These are phyloP conservation scores for Stegodyphus mimosarum DNA, from an alignment of 1,140 invertebrate species.

Conservation along the genomic window DNA sequence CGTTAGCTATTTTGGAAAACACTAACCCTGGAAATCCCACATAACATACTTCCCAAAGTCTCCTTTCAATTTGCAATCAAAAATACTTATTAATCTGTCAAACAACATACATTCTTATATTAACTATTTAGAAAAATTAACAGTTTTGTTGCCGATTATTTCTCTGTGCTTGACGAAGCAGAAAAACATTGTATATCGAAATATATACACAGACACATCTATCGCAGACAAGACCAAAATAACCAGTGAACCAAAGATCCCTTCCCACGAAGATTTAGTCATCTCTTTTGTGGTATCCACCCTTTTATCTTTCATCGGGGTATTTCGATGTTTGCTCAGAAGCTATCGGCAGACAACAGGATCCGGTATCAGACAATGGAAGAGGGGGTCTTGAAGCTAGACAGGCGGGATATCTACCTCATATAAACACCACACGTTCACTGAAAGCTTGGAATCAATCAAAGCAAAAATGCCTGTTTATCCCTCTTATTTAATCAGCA, in stretches of 20 bases:
- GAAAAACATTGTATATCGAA: too few species aligned
- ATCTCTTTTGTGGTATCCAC: slow-evolving; percentile 28
- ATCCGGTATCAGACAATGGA: neutral
- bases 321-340: slow-evolving; percentile 26
- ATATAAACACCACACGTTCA: neutral
- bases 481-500: too few species aligned
- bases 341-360: slow-evolving; percentile 41
- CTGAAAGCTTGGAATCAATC: slow-evolving; percentile 32
- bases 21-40: too few species aligned
- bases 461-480: neutral
- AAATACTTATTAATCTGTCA: too few species aligned
- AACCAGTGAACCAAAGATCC: neutral
- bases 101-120: too few species aligned
- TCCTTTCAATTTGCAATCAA: too few species aligned
- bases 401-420: neutral
- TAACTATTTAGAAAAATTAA: too few species aligned
- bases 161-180: too few species aligned
- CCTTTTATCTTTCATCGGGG: slow-evolving; percentile 33
- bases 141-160: too few species aligned
- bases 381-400: neutral
- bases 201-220: too few species aligned
- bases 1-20: too few species aligned
- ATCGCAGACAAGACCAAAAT: neutral
- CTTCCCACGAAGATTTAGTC: slow-evolving; percentile 52
- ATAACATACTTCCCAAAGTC: too few species aligned